A percentile compares a stretch with the other conserved stretches of the same genome.
These are phyloP conservation scores for Lepus timidus DNA, from an alignment of 2,113 vertebrate genomes.

Conservation along the genomic window DNA sequence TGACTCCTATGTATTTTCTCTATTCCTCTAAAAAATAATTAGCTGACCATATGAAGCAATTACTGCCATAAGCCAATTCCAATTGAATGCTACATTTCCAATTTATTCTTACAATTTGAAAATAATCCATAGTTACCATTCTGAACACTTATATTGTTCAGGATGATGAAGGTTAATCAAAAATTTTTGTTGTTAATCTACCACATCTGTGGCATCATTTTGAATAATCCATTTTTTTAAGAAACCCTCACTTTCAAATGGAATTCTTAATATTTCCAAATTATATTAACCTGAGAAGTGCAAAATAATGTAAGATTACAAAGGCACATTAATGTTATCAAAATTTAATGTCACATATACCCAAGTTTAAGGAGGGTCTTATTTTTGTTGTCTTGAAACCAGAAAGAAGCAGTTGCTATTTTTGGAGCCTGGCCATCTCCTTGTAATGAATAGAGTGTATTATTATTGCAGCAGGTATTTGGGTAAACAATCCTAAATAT, in stretches of 20 bases:
- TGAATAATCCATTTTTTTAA: slow-evolving; percentile 35
- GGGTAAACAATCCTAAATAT: no score
- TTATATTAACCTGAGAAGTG: slow-evolving; percentile 12
- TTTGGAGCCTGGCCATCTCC: not conserved
- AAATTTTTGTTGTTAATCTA: not conserved
- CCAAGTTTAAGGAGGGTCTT: not conserved
- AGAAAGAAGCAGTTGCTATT: slow-evolving; percentile 11
- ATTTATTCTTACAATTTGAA: slow-evolving; percentile 43
- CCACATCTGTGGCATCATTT: not conserved
- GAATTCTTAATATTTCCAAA: slow-evolving; percentile 30
- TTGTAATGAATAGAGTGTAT: not conserved
- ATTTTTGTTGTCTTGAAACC: slow-evolving; percentile 46
- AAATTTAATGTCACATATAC: not conserved
- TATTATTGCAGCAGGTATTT: not conserved
- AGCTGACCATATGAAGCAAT: slow-evolving; percentile 40
- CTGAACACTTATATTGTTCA: slow-evolving; percentile 47
- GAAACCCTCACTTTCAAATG: slow-evolving; percentile 1
- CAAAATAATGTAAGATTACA: slow-evolving; percentile 20
- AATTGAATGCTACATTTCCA: not conserved
- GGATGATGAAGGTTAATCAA: slow-evolving; percentile 31
- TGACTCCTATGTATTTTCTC: slow-evolving; percentile 9
- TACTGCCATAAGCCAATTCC: slow-evolving; percentile 21
- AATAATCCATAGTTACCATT: slow-evolving; percentile 50
- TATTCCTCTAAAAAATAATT: slow-evolving; percentile 43
- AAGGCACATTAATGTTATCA: slow-evolving; percentile 28